These are phyloP conservation scores for Nyctibius grandis DNA, from an alignment of 2,797 vertebrate species.

Conservation along the genomic window DNA sequence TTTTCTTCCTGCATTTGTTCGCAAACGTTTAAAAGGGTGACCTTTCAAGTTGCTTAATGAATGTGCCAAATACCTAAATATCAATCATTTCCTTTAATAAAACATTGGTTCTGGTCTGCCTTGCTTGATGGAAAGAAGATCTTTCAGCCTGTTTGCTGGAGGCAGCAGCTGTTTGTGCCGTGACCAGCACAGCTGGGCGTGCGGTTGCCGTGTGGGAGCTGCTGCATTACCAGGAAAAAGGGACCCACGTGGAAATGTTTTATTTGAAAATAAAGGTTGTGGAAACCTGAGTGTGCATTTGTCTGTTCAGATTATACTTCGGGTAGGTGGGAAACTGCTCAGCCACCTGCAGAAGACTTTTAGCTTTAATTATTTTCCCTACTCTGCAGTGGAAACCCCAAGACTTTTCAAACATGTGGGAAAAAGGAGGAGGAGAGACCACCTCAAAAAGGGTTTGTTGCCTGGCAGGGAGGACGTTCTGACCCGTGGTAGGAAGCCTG, in stretches of 20 bases:
- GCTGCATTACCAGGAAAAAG: not conserved
- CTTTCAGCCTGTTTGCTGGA: not conserved
- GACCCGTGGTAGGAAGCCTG: not conserved
- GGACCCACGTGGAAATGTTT: rapidly evolving
- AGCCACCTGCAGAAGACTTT: not conserved
- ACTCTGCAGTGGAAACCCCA: not conserved
- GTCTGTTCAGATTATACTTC: not conserved
- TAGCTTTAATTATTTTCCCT: not conserved
- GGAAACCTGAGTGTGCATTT: not conserved
- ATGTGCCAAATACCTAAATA: conserved; percentile 39
- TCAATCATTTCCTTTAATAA: not conserved
- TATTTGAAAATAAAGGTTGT: not conserved
- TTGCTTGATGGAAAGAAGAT: not conserved
- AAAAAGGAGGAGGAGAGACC: not conserved
- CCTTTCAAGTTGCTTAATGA: conserved; percentile 35
- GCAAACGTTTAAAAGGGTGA: conserved; percentile 26
- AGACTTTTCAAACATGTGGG: not conserved
- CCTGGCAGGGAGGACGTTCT: not conserved
- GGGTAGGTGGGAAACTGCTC: not conserved
- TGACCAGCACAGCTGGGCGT: not conserved
- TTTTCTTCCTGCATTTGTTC: not conserved
- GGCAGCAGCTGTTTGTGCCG: not conserved
- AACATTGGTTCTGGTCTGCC: not conserved
- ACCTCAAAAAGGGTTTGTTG: not conserved
- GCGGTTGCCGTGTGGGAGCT: not conserved